Base-by-base conservation (phyloP, 2,888 invertebrate species). In the Dynastes maya region DNA sequence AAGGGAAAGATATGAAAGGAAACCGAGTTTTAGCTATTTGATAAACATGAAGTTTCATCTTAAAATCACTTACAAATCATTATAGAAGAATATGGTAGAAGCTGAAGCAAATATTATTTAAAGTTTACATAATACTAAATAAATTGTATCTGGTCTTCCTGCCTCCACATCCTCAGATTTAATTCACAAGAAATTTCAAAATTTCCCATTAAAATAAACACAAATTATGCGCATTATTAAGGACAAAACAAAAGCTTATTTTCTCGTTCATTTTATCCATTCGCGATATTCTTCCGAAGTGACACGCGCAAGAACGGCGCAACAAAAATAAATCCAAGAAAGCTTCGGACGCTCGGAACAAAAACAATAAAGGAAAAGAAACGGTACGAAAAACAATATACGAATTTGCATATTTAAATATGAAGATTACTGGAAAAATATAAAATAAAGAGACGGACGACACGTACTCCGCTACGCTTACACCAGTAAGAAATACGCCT, bases 331-430 rank as follows among this genome's bases (percentile, higher is more conserved):
- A 29, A 37, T 32, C 64, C 49, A 27, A 55, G 61, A 27, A 27
- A 9, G 16, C 16, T 9, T 16, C 4, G n/a, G 45, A 16, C 40
- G n/a, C 64, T 32, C 64, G 40, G 49, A 67, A 67, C 9, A 67
- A 67, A 45, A 71, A 32, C 32, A 55, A 58, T 55, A 55, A 37
- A 55, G 40, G 27, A 55, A 1, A 45, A 49, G 67, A 85, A 68
- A 49, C 55, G 71, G 16, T 16, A 16, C 71, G 71, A 71, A 84
- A 83, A 84, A 83, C 83, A 85, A 85, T 83, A 84, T 81, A 82
- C 79, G 80, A 83, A 85, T 85, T 85, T 84, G 83, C 85, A 85
- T 85, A 84, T 84, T 84, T 83, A 85, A 84, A 83, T 83, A 83
- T 83, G 82, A 82, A 85, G 83, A 85, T 83, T 81, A 83, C 82